Evolutionary conservation across 2,888 invertebrate species (phyloP), one percentile per base, ranked within the genome.

Genomic region (Dinocampus coccinellae): DNA sequence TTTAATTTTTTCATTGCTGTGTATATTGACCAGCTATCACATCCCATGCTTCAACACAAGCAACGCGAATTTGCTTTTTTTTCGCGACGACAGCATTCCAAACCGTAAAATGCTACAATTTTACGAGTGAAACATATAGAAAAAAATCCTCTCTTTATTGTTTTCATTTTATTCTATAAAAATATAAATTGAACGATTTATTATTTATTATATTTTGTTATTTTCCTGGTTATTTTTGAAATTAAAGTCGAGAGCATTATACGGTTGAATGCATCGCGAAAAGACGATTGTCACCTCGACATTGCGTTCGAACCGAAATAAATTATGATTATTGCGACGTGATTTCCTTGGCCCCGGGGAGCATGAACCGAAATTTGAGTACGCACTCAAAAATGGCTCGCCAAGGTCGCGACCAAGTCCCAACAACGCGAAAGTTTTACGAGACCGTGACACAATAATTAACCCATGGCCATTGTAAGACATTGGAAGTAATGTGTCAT

Each of bases 401-500:
- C n/a, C 34, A 61, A 63, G 47, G 47, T 63, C 26, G 62, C 24
- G 47, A 58, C 33, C 58, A 58, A 47, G 63, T 63, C 29, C 47
- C 63, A 42, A 63, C 20, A 26, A 11, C 39, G 58, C 3, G 26
- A 47, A 42, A 63, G n/a, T 42, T 47, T 26, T 1, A 42, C 36
- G 58, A 39, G 22, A 42, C 16, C 47, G 42, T 63, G 63, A 42
- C 63, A 63, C 63, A 63, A 24, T 29, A 47, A 47, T 42, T 47
- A 10, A 42, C 26, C 58, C 42, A 63, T 47, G 42, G 29, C 24
- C 47, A 62, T 36, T 20, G 16, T 4, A 16, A 47, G 62, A 36
- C 57, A 42, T n/a, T 39, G 20, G 9, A 10, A 20, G 22, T 22
- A 24, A 39, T 24, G n/a, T 20, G 62, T n/a, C 22, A 22, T 36